Evolutionary conservation across 2,797 vertebrate genomes (phyloP), one percentile per base, ranked within the genome.

Genomic region (Parauchenoglanis ngamensis): DNA sequence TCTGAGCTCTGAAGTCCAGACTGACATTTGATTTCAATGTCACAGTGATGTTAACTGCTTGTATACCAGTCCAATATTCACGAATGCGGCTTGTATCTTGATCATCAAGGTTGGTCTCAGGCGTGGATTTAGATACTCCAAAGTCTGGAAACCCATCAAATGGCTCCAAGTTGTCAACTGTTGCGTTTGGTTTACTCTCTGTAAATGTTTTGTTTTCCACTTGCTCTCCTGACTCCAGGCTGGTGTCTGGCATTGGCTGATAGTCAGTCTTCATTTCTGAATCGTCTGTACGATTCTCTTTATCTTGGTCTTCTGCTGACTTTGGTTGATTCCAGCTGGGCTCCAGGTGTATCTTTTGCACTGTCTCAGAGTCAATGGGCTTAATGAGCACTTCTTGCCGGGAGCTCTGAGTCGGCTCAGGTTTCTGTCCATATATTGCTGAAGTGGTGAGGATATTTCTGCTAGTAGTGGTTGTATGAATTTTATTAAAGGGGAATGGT

Each of bases 231-330:
- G 88, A 59, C 46, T 92, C 87, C 15, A 83, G 49, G 79, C 87
- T 88, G 49, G 78, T 86, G 7, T 90, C 91, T 89, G 81, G 77
- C 2, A 88, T 85, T 70, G 91, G 87, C 21, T 91, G 93, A 92
- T 93, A 87, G 85, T 92, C 92, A 86, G 88, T 88, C 88, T 79
- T 77, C 49, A 89, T 83, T 83, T 90, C 89, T 75, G 35, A 75
- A 61, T 86, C 44, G 35, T 78, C 44, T 46, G 25, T 92, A 82
- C 52, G 31, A 13, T 31, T 63, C 7, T 72, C 68, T n/a, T 78
- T 77, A n/a, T 88, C 77, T 57, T 88, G 79, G 59, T 77, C 54
- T 84, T 59, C 85, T 28, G 65, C 46, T 54, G 46, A 13, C 54
- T 80, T 72, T 21, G 75, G 65, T 40, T 87, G 25, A 35, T 68